Evolutionary conservation across 2,888 invertebrate species (phyloP).

Genomic region (Acanthosoma haemorrhoidale): DNA sequence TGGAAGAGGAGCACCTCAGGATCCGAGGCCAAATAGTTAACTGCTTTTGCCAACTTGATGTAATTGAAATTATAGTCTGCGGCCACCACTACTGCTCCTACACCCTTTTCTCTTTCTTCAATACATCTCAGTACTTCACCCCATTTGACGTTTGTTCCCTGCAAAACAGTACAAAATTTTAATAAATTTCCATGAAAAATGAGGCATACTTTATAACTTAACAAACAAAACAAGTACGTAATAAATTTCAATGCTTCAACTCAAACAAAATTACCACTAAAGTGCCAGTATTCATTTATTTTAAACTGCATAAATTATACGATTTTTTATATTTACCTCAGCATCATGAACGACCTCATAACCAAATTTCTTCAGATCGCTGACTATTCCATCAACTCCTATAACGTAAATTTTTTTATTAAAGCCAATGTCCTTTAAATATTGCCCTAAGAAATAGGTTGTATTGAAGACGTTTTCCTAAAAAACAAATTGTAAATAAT

Average conservation of each 20-base stretch:
- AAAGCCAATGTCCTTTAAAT: not conserved
- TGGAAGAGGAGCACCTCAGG: not conserved
- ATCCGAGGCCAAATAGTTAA: not conserved
- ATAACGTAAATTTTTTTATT: slow-evolving; percentile 13
- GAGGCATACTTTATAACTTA: not conserved
- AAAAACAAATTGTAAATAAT: not conserved
- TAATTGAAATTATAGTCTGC: not conserved
- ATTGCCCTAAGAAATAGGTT: not conserved
- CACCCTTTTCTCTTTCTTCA: not conserved
- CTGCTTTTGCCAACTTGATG: slow-evolving; percentile 6
- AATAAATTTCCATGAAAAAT: no score
- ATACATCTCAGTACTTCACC: not conserved
- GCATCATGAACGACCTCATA: not conserved
- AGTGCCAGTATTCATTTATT: no score
- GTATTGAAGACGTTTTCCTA: not conserved
- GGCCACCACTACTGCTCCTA: slow-evolving; percentile 1
- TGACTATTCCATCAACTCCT: not conserved
- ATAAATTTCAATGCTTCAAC: no score
- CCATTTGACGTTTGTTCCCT: not conserved
- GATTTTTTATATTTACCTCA: not conserved
- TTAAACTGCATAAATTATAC: no score
- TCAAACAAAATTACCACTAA: no score
- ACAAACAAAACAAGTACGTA: no score
- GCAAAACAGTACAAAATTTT: no score
- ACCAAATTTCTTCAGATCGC: not conserved